Evolutionary conservation across 2,113 vertebrate species (phyloP).

Genomic region (Ictidomys tridecemlineatus): DNA sequence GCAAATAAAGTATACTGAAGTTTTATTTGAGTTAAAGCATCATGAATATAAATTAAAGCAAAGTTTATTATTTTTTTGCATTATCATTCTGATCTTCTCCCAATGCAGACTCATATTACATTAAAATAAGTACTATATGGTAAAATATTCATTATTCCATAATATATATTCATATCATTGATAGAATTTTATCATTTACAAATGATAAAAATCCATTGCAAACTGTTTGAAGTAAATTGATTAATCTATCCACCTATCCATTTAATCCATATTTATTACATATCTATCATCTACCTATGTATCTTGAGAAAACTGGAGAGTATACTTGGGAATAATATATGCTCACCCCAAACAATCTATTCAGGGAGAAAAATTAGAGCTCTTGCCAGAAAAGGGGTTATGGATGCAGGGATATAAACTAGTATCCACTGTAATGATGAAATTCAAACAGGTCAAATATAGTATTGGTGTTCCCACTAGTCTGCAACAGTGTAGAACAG

Average conservation of each 20-base stretch:
- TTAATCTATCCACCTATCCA: not conserved
- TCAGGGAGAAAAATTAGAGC: not conserved
- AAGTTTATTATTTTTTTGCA: slow-evolving; percentile 59
- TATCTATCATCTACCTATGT: not conserved
- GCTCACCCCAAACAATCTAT: not conserved
- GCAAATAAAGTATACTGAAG: not conserved
- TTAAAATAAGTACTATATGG: slow-evolving; percentile 11
- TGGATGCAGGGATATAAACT: not conserved
- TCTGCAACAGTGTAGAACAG: not conserved
- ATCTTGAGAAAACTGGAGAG: not conserved
- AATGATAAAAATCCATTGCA: not conserved
- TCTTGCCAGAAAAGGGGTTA: not conserved
- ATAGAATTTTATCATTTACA: not conserved
- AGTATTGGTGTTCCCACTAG: not conserved
- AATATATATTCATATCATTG: not conserved
- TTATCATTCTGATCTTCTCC: not conserved
- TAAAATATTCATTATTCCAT: slow-evolving; percentile 55
- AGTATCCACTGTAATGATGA: not conserved
- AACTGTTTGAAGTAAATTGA: not conserved
- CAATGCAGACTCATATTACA: not conserved
- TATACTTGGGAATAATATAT: not conserved
- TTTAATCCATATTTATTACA: not conserved
- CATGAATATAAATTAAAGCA: slow-evolving; percentile 8
- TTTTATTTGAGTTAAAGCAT: slow-evolving; percentile 47
- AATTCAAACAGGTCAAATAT: not conserved